phyloP scores from a whole-genome alignment of 2,797 vertebrate genomes.

The Fringilla coelebs region DNA sequence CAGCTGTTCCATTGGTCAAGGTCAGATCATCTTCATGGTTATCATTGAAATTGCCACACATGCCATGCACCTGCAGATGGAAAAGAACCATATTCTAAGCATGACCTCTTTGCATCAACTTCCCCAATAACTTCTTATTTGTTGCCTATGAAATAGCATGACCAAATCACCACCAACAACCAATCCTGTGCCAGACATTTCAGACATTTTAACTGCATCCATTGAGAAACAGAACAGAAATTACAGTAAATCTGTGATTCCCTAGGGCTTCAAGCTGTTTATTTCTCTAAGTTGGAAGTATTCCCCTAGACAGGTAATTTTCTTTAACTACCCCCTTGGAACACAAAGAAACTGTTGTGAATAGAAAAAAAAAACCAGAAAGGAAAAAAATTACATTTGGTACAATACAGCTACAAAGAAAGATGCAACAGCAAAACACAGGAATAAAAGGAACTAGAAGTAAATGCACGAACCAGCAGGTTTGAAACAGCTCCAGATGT shows the following conservation, averaged over 20 bases:
- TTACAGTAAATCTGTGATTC: not conserved
- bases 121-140: not conserved
- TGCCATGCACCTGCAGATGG: constrained; percentile 64
- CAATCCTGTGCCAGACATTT: not conserved
- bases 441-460: not conserved
- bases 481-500: not conserved
- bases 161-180: not conserved
- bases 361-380: not conserved
- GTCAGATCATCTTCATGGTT: constrained; percentile 55
- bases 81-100: not conserved
- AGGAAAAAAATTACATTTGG: not conserved
- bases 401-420: not conserved
- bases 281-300: not conserved
- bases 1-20: constrained; percentile 39
- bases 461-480: not conserved
- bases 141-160: not conserved
- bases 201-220: not conserved
- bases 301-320: not conserved
- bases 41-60: constrained; percentile 74
- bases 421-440: not conserved
- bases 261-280: not conserved
- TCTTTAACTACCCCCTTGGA: not conserved
- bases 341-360: not conserved
- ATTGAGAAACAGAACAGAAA: not conserved
- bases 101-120: not conserved